A percentile compares a stretch with the other conserved stretches of the same genome.
These are phyloP conservation scores for Zaprionus obscuricornis DNA, from an alignment of 2,888 invertebrate genomes.

Conservation along the genomic window DNA sequence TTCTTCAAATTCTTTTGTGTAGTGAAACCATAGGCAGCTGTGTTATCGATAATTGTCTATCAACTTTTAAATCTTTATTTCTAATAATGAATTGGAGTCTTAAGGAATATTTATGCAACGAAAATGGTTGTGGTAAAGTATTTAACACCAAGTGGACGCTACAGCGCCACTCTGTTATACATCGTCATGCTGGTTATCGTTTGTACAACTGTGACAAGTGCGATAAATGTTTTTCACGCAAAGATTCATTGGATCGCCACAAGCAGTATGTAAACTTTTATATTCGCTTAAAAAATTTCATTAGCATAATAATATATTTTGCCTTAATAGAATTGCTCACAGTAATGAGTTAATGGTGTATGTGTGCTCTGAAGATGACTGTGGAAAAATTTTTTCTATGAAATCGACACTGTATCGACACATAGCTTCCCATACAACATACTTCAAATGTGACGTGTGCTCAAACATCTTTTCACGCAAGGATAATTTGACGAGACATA, in stretches of 20 bases:
- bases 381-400: constrained; percentile 29
- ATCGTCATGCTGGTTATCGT: not conserved
- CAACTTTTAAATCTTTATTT: not conserved
- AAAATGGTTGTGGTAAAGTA: constrained; percentile 12
- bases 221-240: constrained; percentile 25
- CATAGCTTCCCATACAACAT: constrained; percentile 11
- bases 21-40: not conserved
- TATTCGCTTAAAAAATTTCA: not conserved
- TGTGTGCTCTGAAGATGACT: constrained; percentile 25
- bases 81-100: constrained; percentile 15
- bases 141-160: constrained; percentile 35
- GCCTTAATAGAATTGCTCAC: constrained; percentile 19
- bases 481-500: constrained; percentile 34
- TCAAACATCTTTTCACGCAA: constrained; percentile 23
- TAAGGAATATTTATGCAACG: constrained; percentile 13
- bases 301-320: too few relatives aligned
- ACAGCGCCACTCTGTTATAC: constrained; percentile 21
- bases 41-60: constrained; percentile 2
- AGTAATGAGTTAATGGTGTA: constrained; percentile 29
- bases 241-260: constrained; percentile 35
- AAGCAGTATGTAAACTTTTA: constrained; percentile 14
- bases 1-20: not conserved
- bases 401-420: constrained; percentile 33
- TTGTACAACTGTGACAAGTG: constrained; percentile 9
- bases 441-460: constrained; percentile 20